phyloP scores from a whole-genome alignment of 2,888 invertebrate genomes.

The Aleiodes leptofemur region DNA sequence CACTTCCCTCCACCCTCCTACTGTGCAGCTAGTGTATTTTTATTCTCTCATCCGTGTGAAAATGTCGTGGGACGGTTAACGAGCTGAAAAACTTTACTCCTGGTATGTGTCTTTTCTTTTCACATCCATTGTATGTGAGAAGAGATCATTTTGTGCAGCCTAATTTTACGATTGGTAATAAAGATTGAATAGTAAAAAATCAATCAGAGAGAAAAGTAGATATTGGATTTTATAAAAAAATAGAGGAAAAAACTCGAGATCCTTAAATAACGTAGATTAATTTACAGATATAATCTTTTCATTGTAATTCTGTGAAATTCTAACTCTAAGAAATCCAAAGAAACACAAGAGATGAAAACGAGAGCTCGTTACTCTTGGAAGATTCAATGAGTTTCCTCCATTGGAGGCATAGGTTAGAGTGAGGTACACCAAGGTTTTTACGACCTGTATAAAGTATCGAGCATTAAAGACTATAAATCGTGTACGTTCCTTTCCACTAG shows the following conservation, averaged over 20 bases:
- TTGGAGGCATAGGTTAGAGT: slow-evolving; percentile 4
- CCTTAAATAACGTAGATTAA: no score
- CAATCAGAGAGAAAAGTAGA: no score
- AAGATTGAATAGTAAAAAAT: no score
- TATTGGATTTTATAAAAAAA: no score
- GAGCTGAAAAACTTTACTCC: slow-evolving; percentile 55
- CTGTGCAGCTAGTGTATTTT: slow-evolving; percentile 30
- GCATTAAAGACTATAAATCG: slow-evolving; percentile 66
- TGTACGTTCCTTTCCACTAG: slow-evolving; percentile 59
- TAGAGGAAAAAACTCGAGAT: no score
- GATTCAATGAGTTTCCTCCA: slow-evolving; percentile 36
- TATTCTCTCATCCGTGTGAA: neutral
- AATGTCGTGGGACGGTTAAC: slow-evolving; percentile 52
- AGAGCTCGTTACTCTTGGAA: slow-evolving; percentile 32
- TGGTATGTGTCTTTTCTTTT: slow-evolving; percentile 3
- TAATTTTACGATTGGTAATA: slow-evolving; percentile 3
- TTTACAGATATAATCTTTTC: neutral
- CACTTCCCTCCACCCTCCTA: slow-evolving; percentile 32
- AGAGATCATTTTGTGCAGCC: neutral
- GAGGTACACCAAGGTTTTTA: slow-evolving; percentile 55
- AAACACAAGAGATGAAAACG: slow-evolving; percentile 17
- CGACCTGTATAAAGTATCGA: slow-evolving; percentile 65
- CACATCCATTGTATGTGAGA: neutral
- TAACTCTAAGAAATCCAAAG: slow-evolving; percentile 1
- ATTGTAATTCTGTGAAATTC: slow-evolving; percentile 6